Evolutionary conservation across 1,140 invertebrate genomes (phyloP).

Genomic region (Euwallacea fornicatus): DNA sequence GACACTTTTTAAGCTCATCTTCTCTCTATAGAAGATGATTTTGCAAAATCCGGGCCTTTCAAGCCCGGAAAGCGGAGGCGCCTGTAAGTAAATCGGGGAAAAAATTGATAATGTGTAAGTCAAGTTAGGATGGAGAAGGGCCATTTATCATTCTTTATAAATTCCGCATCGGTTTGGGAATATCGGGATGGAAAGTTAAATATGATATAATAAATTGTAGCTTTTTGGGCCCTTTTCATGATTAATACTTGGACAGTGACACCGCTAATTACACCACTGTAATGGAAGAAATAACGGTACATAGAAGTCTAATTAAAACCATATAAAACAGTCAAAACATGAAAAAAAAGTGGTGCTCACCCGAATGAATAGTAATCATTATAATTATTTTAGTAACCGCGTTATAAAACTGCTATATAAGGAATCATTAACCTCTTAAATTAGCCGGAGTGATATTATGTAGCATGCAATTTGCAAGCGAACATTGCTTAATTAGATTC

Average conservation of each 20-base stretch:
- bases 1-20: constrained; percentile 47
- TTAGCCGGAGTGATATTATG: constrained; percentile 10
- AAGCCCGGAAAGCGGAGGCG: constrained; percentile 23
- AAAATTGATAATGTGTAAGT: constrained; percentile 39
- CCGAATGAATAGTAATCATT: constrained; percentile 13
- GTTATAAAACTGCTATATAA: constrained; percentile 8
- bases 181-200: constrained; percentile 15
- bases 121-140: constrained; percentile 22
- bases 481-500: constrained; percentile 11
- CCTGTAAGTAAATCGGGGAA: constrained; percentile 34
- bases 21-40: constrained; percentile 41
- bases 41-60: constrained; percentile 39
- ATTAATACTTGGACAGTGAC: too few species aligned
- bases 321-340: constrained; percentile 16
- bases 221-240: too few species aligned
- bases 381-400: constrained; percentile 10
- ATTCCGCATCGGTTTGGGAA: constrained; percentile 12
- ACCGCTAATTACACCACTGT: too few species aligned
- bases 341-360: constrained; percentile 10
- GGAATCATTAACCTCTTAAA: constrained; percentile 19
- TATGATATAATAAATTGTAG: neutral
- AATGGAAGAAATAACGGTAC: neutral
- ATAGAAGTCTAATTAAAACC: constrained; percentile 5
- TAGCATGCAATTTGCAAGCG: constrained; percentile 21
- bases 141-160: constrained; percentile 35